phyloP scores from a whole-genome alignment of 2,888 invertebrate species.

The Xestoiulus laeticollis region DNA sequence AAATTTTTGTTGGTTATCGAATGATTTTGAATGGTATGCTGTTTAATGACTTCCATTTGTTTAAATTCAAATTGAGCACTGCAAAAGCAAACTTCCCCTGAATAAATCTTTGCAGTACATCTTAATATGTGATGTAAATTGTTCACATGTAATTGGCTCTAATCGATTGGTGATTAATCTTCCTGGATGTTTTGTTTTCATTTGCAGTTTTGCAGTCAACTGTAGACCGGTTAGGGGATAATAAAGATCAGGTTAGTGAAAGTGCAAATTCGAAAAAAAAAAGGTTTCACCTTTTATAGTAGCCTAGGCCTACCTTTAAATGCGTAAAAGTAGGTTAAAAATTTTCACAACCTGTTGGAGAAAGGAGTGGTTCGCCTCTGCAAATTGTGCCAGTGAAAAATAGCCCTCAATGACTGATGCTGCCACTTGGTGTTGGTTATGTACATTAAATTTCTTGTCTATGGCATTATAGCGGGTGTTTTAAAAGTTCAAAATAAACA shows the following conservation, averaged over 20 bases:
- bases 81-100: background rate
- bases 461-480: background rate
- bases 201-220: slow-evolving; percentile 62
- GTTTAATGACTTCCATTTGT: background rate
- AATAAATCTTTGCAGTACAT: background rate
- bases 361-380: slow-evolving; percentile 32
- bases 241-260: slow-evolving; percentile 63
- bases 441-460: background rate
- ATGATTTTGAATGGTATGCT: too few species aligned
- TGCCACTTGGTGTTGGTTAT: background rate
- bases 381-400: background rate
- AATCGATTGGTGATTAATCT: slow-evolving; percentile 45
- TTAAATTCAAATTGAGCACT: background rate
- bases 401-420: background rate
- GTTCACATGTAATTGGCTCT: background rate
- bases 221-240: slow-evolving; percentile 65
- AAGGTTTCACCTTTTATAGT: slow-evolving; percentile 12
- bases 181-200: slow-evolving; percentile 48
- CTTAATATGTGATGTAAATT: too few species aligned
- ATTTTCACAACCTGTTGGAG: background rate
- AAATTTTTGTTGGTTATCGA: too few species aligned
- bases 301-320: slow-evolving; percentile 36
- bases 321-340: slow-evolving; percentile 14
- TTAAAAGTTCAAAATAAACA: background rate
- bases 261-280: background rate